These are phyloP conservation scores for Oegoconia quadripuncta DNA, from an alignment of 2,888 invertebrate genomes.

Conservation along the genomic window DNA sequence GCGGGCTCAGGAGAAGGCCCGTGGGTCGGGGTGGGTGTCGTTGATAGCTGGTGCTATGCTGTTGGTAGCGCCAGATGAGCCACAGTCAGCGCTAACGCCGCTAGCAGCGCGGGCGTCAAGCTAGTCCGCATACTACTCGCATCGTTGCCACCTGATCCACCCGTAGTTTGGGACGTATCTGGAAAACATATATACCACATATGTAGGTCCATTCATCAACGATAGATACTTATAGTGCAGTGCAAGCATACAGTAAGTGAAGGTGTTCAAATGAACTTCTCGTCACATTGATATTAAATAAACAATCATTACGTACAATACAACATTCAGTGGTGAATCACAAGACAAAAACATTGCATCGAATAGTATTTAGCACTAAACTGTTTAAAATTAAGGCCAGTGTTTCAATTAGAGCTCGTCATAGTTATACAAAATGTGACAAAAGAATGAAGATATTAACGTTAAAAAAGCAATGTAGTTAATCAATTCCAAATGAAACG, in stretches of 20 bases:
- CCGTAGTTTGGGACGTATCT: constrained; percentile 38
- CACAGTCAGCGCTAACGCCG: constrained; percentile 18
- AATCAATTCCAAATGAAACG: not conserved
- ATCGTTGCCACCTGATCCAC: constrained; percentile 33
- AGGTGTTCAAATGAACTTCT: no score
- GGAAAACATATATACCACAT: constrained; percentile 17
- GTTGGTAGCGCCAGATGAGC: constrained; percentile 12
- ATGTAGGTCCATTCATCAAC: not conserved
- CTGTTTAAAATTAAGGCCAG: no score
- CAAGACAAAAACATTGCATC: no score
- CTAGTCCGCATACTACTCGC: constrained; percentile 22
- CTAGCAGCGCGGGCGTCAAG: constrained; percentile 15
- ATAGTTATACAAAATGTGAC: no score
- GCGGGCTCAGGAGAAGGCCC: constrained; percentile 27
- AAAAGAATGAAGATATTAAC: no score
- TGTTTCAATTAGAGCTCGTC: no score
- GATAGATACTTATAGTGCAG: not conserved
- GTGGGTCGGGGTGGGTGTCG: constrained; percentile 1
- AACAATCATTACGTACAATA: no score
- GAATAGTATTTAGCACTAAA: no score
- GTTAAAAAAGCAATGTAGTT: no score
- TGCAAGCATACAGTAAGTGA: constrained; percentile 4
- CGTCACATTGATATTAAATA: no score
- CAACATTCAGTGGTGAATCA: no score
- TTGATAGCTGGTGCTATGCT: constrained; percentile 1